Base-by-base conservation (phyloP, 2,113 vertebrate species). In the Leptobrachium leishanense region DNA sequence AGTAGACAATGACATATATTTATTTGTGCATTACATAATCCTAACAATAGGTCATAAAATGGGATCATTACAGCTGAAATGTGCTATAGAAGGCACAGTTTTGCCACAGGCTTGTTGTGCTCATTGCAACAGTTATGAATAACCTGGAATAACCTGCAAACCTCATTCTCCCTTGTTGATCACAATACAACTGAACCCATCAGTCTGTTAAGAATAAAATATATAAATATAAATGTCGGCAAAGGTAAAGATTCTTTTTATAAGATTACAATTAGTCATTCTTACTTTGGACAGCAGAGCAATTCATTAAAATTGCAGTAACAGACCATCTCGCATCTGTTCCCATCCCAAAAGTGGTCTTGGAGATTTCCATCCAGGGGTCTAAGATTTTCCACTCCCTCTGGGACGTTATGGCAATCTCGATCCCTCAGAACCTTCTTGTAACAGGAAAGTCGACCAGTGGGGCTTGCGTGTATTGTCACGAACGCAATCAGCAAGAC, bases 261-360 rank as follows among this genome's bases (percentile, higher is more conserved):
- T 5, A 46, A 46, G 8, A 8, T 5, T 5, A 46, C 44, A 46
- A 2, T 0, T 62, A 5, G 44, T 0, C 1, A 43, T 20, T 46
- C 89, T 94, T 94, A 94, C 95, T 92, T 94, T 67, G 94, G 93
- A 73, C 94, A 96, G 85, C 94, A 95, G 81, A 96, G 88, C 80
- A 96, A 1, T 82, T 94, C 93, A 0, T 85, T 90, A 82, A 87
- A 80, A 83, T 88, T 92, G 88, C 95, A 95, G 86, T 92, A 94
- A 69, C 94, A 95, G 83, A 93, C 88, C 74, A 90, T 85, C 54
- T 94, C 87, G 2, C 95, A 95, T 55, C 83, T 86, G 6, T 88
- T 85, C 6, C 90, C 91, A 54, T 92, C 87, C 93, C 92, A 95
- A 65, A 93, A 94, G 75, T 93, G 93, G 79, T 91, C 84, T 6